Evolutionary conservation across 2,888 invertebrate species (phyloP).

Genomic region (Mythimna impura): DNA sequence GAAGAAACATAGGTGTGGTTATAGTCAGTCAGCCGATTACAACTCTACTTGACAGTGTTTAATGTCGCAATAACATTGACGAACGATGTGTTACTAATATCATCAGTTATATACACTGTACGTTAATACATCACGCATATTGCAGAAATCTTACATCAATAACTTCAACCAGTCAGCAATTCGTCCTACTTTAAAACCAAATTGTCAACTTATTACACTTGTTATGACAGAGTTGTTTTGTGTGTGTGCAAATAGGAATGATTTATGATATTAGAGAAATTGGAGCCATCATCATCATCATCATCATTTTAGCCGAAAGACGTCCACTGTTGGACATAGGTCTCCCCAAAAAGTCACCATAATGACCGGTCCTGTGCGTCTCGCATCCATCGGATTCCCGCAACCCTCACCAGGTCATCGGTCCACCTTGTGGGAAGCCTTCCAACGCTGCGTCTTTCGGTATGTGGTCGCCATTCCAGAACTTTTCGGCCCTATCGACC

Average conservation of each 20-base stretch:
- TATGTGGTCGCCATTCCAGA: no score
- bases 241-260: neutral
- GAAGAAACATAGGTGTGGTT: no score
- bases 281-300: no score
- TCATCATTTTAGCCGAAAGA: no score
- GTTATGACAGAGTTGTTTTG: neutral
- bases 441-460: no score
- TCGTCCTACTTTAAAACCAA: slow-evolving; percentile 12
- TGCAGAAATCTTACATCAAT: slow-evolving; percentile 23
- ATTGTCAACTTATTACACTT: slow-evolving; percentile 7
- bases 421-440: no score
- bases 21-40: neutral
- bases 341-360: no score
- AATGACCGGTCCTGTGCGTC: no score
- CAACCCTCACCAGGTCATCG: no score
- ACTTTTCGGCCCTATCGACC: no score
- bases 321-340: no score
- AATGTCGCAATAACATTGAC: slow-evolving; percentile 1
- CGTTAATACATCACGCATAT: slow-evolving; percentile 19
- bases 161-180: slow-evolving; percentile 3
- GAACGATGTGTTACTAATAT: neutral
- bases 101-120: neutral
- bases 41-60: neutral
- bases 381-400: no score
- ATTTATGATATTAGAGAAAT: neutral